These are phyloP conservation scores for Papilio aristodemus DNA, from an alignment of 1,140 invertebrate species.

Conservation along the genomic window DNA sequence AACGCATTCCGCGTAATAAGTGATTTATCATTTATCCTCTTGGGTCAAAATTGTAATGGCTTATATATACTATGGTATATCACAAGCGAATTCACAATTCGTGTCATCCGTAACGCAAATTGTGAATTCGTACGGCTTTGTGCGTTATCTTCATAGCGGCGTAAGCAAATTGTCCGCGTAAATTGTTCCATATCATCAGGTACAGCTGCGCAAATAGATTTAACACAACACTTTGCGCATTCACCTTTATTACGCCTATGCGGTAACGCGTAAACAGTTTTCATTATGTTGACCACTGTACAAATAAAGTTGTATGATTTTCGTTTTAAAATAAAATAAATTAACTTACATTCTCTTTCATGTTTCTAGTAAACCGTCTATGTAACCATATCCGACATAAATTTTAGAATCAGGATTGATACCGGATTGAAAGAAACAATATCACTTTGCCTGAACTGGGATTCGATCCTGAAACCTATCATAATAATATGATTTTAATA, in stretches of 20 bases:
- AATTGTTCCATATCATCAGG: conserved; percentile 22
- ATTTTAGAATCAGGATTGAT: no score
- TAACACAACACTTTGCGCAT: conserved; percentile 2
- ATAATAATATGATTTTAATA: no score
- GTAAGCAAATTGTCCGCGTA: conserved; percentile 21
- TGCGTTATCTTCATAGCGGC: conserved; percentile 7
- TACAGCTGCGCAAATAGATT: conserved; percentile 21
- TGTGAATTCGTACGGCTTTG: conserved; percentile 6
- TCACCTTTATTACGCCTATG: background rate
- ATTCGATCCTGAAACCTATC: no score
- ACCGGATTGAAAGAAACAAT: no score
- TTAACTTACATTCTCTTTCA: no score
- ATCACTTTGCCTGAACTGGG: no score
- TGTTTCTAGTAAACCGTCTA: no score
- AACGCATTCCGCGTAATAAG: no score
- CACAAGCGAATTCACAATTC: no score
- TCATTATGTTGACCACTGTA: background rate
- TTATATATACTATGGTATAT: conserved; percentile 7
- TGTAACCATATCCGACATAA: no score
- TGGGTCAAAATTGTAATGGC: background rate
- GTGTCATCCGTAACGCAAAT: background rate
- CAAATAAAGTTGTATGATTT: background rate
- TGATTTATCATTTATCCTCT: background rate
- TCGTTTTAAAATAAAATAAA: background rate
- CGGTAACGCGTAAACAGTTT: conserved; percentile 10